phyloP scores from a whole-genome alignment of 2,888 invertebrate species.

The Spicauda simplicius region DNA sequence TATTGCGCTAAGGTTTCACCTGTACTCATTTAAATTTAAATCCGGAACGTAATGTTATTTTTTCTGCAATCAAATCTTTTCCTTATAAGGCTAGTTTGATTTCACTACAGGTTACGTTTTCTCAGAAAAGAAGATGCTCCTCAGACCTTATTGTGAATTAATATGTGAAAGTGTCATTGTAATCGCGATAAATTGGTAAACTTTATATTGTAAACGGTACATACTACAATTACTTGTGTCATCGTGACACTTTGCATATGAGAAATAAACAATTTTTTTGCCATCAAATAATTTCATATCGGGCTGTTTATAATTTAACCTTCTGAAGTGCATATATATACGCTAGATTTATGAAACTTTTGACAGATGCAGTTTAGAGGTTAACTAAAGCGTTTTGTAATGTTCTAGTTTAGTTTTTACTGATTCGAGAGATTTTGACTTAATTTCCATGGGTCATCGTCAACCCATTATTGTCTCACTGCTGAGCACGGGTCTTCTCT shows the following conservation, averaged over 20 bases:
- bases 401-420: too few relatives aligned
- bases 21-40: neutral
- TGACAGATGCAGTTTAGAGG: too few relatives aligned
- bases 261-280: neutral
- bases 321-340: too few relatives aligned
- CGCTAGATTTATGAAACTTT: too few relatives aligned
- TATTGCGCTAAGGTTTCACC: too few relatives aligned
- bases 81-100: conserved; percentile 4
- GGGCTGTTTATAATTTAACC: too few relatives aligned
- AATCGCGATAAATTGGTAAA: conserved; percentile 13
- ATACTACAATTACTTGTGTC: neutral
- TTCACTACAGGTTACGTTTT: conserved; percentile 6
- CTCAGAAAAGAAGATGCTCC: conserved; percentile 22
- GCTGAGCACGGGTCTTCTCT: too few relatives aligned
- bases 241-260: neutral
- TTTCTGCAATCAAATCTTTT: neutral
- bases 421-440: too few relatives aligned
- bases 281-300: too few relatives aligned
- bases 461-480: too few relatives aligned
- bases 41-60: neutral
- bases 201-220: neutral
- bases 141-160: conserved; percentile 1
- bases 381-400: too few relatives aligned
- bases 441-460: too few relatives aligned
- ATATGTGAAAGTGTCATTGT: conserved; percentile 19